Percentiles rank a stretch among this genome's conserved stretches.
Evolutionary conservation across 2,888 invertebrate genomes (phyloP).

Genomic region (Calephelis perditalis): DNA sequence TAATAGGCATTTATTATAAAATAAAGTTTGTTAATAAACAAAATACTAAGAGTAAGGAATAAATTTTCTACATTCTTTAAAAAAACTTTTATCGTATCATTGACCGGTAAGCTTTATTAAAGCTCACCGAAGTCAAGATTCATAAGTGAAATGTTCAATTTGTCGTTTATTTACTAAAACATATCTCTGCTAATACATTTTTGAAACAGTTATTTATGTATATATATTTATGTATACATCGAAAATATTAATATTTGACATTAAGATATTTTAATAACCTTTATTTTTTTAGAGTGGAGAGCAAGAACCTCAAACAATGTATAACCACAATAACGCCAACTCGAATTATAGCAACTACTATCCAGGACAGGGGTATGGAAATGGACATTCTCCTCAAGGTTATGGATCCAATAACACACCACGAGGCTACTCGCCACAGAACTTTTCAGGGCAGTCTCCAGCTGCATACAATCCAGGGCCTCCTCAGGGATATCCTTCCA

Average conservation of each 20-base stretch:
- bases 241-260: neutral
- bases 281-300: conserved; percentile 58
- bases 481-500: conserved; percentile 60
- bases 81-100: neutral
- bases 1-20: too few relatives aligned
- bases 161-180: neutral
- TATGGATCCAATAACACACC: conserved; percentile 59
- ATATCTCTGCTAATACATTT: too few relatives aligned
- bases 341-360: conserved; percentile 66
- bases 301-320: conserved; percentile 66
- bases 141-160: neutral
- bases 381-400: conserved; percentile 68
- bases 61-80: neutral
- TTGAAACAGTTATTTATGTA: neutral
- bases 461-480: conserved; percentile 51
- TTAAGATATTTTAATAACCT: neutral
- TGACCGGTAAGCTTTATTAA: conserved; percentile 1
- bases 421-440: conserved; percentile 65
- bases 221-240: neutral
- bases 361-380: conserved; percentile 67
- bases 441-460: conserved; percentile 53
- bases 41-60: neutral
- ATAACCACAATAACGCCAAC: conserved; percentile 64
- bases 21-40: too few relatives aligned
- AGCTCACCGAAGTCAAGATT: conserved; percentile 1